Percentiles rank a stretch among this genome's conserved stretches.
Evolutionary conservation across 2,113 vertebrate species (phyloP).

Genomic region (Burhinus oedicnemus): DNA sequence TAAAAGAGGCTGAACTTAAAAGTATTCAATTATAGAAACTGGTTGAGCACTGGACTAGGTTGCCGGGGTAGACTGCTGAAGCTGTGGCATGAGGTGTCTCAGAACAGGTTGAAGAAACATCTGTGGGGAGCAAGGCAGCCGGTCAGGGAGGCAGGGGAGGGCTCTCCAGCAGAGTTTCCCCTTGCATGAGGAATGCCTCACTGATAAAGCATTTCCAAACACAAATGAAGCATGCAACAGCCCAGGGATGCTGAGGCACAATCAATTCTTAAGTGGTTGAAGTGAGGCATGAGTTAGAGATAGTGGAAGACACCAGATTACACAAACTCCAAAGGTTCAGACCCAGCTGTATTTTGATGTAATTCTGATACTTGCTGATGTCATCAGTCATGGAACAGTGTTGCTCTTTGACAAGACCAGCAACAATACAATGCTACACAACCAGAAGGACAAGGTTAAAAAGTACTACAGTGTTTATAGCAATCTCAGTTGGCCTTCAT

Average conservation of each 20-base stretch:
- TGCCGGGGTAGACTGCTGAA: neutral
- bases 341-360: neutral
- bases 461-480: neutral
- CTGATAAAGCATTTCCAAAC: neutral
- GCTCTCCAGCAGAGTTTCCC: neutral
- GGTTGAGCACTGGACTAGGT: neutral
- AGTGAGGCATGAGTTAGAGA: neutral
- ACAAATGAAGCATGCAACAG: neutral
- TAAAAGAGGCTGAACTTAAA: neutral
- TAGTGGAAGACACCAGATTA: neutral
- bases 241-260: neutral
- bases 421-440: neutral
- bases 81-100: neutral
- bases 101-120: neutral
- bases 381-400: neutral
- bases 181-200: neutral
- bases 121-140: accelerated
- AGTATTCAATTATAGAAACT: neutral
- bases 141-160: neutral
- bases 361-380: neutral
- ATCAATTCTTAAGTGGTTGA: neutral
- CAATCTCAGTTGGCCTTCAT: neutral
- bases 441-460: neutral
- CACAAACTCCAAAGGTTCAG: neutral
- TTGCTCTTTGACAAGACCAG: neutral